A percentile compares a stretch with the other conserved stretches of the same genome.
These are phyloP conservation scores for Eolophus roseicapilla DNA, from an alignment of 2,113 vertebrate species.

Conservation along the genomic window DNA sequence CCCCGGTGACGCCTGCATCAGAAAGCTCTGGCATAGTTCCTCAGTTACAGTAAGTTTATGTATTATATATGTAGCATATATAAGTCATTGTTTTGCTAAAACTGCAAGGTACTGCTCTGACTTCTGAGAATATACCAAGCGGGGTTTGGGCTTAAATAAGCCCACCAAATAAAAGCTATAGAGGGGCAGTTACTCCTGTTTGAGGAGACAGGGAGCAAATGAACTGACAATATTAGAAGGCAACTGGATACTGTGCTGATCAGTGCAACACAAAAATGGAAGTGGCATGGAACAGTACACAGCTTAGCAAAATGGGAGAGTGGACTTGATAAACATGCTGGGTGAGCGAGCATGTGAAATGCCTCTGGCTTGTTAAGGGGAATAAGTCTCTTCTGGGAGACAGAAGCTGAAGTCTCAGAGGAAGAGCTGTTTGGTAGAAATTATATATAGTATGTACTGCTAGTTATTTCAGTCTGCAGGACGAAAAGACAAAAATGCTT, in stretches of 20 bases:
- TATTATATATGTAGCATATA: too few relatives aligned
- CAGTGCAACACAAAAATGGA: neutral
- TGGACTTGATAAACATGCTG: neutral
- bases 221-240: neutral
- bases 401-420: neutral
- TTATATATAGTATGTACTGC: neutral
- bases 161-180: neutral
- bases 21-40: constrained; percentile 92
- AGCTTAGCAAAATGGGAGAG: neutral
- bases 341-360: neutral
- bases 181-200: neutral
- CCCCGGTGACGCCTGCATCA: constrained; percentile 80
- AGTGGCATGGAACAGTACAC: neutral
- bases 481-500: neutral
- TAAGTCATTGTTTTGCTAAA: neutral
- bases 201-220: neutral
- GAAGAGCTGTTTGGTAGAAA: neutral
- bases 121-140: neutral
- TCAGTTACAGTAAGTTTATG: constrained; percentile 85
- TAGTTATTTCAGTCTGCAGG: neutral
- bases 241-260: neutral
- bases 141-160: neutral
- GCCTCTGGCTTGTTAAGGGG: neutral
- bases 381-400: neutral
- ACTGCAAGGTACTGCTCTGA: neutral